Evolutionary conservation across 92 coral and sea anemone genomes (phyloP).

Genomic region (Palythoa heliodiscus): DNA sequence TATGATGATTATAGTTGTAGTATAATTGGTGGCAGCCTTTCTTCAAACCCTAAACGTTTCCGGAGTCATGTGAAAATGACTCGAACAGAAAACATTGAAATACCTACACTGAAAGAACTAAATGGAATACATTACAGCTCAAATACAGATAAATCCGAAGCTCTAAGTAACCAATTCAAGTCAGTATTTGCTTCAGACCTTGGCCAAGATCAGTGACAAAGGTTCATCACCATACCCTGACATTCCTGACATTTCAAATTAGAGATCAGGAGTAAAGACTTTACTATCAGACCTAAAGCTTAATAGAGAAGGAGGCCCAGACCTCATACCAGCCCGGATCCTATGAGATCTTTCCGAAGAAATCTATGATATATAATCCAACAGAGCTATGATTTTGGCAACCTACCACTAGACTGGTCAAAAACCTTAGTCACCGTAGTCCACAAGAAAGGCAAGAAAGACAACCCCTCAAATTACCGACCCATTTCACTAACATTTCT

Average conservation of each 20-base stretch:
- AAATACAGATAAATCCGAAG: slow-evolving; percentile 20
- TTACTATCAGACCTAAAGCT: slow-evolving; percentile 19
- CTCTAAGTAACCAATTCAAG: slow-evolving; percentile 35
- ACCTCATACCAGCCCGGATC: not conserved
- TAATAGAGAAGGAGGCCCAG: not conserved
- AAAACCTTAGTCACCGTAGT: slow-evolving; percentile 56
- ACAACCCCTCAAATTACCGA: slow-evolving; percentile 38
- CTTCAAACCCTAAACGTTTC: slow-evolving; percentile 21
- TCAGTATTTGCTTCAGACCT: slow-evolving; percentile 30
- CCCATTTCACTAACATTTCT: slow-evolving; percentile 46
- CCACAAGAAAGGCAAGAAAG: slow-evolving; percentile 27
- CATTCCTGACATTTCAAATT: slow-evolving; percentile 27
- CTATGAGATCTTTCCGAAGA: slow-evolving; percentile 14
- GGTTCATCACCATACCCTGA: slow-evolving; percentile 28
- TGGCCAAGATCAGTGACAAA: slow-evolving; percentile 15
- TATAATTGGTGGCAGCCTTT: slow-evolving; percentile 28
- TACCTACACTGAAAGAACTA: slow-evolving; percentile 21
- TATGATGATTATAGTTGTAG: slow-evolving; percentile 28
- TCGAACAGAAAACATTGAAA: slow-evolving; percentile 30
- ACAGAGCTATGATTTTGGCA: slow-evolving; percentile 24
- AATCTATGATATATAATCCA: slow-evolving; percentile 14
- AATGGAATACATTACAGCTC: slow-evolving; percentile 14
- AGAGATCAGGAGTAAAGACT: slow-evolving; percentile 25
- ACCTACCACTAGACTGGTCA: slow-evolving; percentile 12
- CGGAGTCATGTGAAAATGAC: slow-evolving; percentile 35